Percentiles rank a stretch among this genome's conserved stretches.
Evolutionary conservation across 1,140 invertebrate species (phyloP).

Genomic region (Anadara kagoshimensis): DNA sequence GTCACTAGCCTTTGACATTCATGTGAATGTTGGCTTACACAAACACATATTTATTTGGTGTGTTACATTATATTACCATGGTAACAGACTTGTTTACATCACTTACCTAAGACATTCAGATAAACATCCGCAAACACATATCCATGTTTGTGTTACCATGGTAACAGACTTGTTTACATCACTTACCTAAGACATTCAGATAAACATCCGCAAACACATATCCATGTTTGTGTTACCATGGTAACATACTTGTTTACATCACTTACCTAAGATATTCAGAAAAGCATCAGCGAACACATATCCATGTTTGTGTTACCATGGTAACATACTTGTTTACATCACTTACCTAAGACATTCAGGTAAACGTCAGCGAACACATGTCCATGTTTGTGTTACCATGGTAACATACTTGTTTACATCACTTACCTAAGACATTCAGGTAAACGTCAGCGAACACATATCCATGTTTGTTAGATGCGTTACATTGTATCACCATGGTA

Average conservation of each 20-base stretch:
- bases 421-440: constrained; percentile 92
- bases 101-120: no score
- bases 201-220: constrained; percentile 99
- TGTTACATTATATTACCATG: background rate
- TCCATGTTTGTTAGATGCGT: constrained; percentile 97
- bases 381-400: constrained; percentile 80
- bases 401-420: background rate
- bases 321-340: no score
- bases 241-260: no score
- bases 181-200: constrained; percentile 91
- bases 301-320: no score
- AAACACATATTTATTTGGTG: constrained; percentile 80
- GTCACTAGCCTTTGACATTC: no score
- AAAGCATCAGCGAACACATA: no score
- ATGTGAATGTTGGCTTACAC: no score
- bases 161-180: no score
- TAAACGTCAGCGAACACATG: constrained; percentile 99
- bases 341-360: constrained; percentile 91
- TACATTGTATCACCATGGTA: constrained; percentile 98
- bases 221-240: constrained; percentile 79
- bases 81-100: no score
- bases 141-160: no score
- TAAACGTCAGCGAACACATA: constrained; percentile 99
- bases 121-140: constrained; percentile 68
- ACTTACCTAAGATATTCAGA: no score